Percentiles rank a stretch among this genome's conserved stretches.
Evolutionary conservation across 92 coral and sea anemone genomes (phyloP).

Genomic region (Epizoanthus stellaris): DNA sequence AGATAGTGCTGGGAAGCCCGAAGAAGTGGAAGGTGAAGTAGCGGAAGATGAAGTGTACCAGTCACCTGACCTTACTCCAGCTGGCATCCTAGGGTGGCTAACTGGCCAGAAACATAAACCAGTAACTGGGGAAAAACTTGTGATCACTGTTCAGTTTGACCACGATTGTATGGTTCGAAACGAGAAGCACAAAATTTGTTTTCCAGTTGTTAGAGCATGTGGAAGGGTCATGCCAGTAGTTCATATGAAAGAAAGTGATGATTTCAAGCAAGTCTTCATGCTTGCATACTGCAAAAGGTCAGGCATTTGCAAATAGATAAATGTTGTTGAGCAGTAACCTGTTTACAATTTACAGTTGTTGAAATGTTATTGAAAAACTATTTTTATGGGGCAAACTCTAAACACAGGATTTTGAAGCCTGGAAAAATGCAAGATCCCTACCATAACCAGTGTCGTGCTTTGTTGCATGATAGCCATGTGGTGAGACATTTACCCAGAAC

Average conservation of each 20-base stretch:
- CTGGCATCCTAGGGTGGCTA: constrained; percentile 49
- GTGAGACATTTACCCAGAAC: too few species aligned
- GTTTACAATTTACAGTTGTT: too few species aligned
- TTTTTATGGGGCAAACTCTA: too few species aligned
- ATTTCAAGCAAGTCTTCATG: constrained; percentile 24
- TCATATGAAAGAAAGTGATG: constrained; percentile 31
- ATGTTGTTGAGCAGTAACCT: too few species aligned
- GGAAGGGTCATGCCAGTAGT: constrained; percentile 43
- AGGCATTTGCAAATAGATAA: too few species aligned
- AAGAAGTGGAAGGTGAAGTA: background rate
- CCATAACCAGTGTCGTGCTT: too few species aligned
- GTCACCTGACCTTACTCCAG: constrained; percentile 39
- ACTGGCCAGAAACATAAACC: constrained; percentile 50
- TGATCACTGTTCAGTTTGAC: constrained; percentile 28
- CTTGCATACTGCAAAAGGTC: too few species aligned
- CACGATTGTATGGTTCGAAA: constrained; percentile 43
- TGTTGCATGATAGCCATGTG: too few species aligned
- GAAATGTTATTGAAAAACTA: too few species aligned
- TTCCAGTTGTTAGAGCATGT: constrained; percentile 49
- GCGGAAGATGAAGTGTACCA: background rate
- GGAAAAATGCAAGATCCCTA: too few species aligned
- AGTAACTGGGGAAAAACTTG: constrained; percentile 29
- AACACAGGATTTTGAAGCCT: too few species aligned
- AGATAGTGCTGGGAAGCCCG: background rate
- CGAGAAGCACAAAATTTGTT: constrained; percentile 27